Percentiles rank a stretch among this genome's conserved stretches.
phyloP scores from a whole-genome alignment of 2,888 invertebrate genomes.

The Vanessa cardui region DNA sequence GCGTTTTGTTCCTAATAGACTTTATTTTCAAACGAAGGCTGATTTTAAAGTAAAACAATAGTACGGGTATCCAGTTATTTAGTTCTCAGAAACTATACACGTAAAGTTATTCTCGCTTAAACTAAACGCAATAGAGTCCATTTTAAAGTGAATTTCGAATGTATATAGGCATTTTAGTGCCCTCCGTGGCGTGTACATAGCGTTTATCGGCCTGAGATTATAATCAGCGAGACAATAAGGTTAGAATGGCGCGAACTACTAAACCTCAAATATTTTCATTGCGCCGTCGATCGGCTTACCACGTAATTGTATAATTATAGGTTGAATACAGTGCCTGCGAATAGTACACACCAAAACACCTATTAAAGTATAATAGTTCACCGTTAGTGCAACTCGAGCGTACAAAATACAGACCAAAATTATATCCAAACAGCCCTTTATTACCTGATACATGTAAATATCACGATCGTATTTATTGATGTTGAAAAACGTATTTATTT shows the following conservation, averaged over 20 bases:
- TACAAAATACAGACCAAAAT: conserved; percentile 81
- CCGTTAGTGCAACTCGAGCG: conserved; percentile 74
- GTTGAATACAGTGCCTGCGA: conserved; percentile 58
- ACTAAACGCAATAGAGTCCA: conserved; percentile 29
- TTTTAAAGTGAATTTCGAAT: conserved; percentile 36
- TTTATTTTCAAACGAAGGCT: conserved; percentile 75
- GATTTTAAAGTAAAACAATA: conserved; percentile 71
- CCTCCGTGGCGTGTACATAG: conserved; percentile 58
- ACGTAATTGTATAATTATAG: conserved; percentile 29
- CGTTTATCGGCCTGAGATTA: conserved; percentile 58
- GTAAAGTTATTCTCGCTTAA: conserved; percentile 65
- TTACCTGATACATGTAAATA: conserved; percentile 62
- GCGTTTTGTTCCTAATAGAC: conserved; percentile 77
- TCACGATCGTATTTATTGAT: conserved; percentile 61
- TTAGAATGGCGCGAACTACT: conserved; percentile 20
- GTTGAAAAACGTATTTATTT: conserved; percentile 58
- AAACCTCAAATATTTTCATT: conserved; percentile 25
- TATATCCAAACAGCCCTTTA: conserved; percentile 64
- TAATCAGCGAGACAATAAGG: conserved; percentile 63
- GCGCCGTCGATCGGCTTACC: conserved; percentile 14
- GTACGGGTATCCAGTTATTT: conserved; percentile 68
- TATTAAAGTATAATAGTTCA: conserved; percentile 52
- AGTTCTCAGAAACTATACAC: conserved; percentile 50
- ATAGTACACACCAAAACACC: conserved; percentile 48
- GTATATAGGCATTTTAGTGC: conserved; percentile 58